phyloP scores from a whole-genome alignment of 2,888 invertebrate genomes.

The Lasioglossum villosulum region DNA sequence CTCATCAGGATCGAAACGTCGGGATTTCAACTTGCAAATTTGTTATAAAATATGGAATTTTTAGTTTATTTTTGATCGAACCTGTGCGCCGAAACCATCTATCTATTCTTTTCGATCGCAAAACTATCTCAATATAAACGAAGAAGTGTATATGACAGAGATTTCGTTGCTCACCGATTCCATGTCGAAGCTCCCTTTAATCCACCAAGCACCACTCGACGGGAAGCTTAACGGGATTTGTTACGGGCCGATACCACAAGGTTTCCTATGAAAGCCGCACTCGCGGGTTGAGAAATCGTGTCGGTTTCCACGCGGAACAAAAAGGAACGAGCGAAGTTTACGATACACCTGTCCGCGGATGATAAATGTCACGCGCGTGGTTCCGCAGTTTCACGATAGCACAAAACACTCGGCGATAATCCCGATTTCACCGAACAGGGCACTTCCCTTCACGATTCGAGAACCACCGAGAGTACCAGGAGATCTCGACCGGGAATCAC shows the following conservation, averaged over 20 bases:
- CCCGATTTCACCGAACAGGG: conserved; percentile 30
- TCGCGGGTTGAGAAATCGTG: conserved; percentile 27
- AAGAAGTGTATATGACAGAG: not conserved
- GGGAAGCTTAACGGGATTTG: conserved; percentile 25
- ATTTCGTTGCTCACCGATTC: conserved; percentile 44
- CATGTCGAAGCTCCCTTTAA: conserved; percentile 26
- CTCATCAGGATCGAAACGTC: too few relatives aligned
- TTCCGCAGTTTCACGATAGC: conserved; percentile 38
- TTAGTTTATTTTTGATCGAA: too few relatives aligned
- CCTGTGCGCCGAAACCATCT: too few relatives aligned
- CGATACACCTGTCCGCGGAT: conserved; percentile 33
- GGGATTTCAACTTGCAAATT: too few relatives aligned
- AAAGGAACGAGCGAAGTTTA: conserved; percentile 23
- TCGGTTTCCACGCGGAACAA: conserved; percentile 37
- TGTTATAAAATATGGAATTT: too few relatives aligned
- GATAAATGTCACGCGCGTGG: conserved; percentile 41
- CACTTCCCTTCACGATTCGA: not conserved
- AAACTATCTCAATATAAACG: too few relatives aligned
- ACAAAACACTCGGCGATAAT: conserved; percentile 33
- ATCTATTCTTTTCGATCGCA: too few relatives aligned
- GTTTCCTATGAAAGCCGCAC: conserved; percentile 46
- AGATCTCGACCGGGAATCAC: not conserved
- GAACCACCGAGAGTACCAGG: not conserved
- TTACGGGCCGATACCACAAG: conserved; percentile 25
- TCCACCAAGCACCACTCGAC: conserved; percentile 39